Conservation (phyloP, 2,888 invertebrate genomes). For the Leucania comma region DNA sequence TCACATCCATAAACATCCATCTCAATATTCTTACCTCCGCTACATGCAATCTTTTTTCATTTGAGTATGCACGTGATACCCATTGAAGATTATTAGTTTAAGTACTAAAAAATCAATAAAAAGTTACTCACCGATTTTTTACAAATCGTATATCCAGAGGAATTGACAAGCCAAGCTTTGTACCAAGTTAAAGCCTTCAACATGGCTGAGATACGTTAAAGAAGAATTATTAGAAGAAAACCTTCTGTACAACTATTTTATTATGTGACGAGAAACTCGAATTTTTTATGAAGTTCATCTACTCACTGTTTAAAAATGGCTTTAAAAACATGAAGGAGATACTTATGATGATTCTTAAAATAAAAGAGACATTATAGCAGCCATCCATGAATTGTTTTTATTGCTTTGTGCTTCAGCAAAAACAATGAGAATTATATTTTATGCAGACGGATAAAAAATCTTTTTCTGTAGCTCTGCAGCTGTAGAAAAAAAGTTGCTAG, state of each 20-base stretch:
- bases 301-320: conserved; percentile 10
- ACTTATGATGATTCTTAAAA: conserved; percentile 17
- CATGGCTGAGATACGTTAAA: background rate
- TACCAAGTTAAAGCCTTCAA: too few relatives aligned
- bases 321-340: conserved; percentile 14
- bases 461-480: background rate
- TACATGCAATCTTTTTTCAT: too few relatives aligned
- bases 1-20: too few relatives aligned
- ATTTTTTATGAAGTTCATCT: conserved; percentile 34
- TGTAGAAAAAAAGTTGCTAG: background rate
- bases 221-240: background rate
- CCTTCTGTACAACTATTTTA: conserved; percentile 14
- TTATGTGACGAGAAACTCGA: conserved; percentile 7
- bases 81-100: too few relatives aligned
- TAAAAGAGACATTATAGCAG: conserved; percentile 21
- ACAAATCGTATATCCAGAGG: too few relatives aligned
- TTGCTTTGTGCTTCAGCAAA: background rate
- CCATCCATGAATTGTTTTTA: conserved; percentile 19
- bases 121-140: too few relatives aligned
- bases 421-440: conserved; percentile 12
- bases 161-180: too few relatives aligned
- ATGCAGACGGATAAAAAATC: background rate
- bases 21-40: too few relatives aligned
- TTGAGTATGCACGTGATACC: too few relatives aligned
- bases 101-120: too few relatives aligned